Evolutionary conservation across 2,113 vertebrate species (phyloP).

Genomic region (Desmodus rotundus): DNA sequence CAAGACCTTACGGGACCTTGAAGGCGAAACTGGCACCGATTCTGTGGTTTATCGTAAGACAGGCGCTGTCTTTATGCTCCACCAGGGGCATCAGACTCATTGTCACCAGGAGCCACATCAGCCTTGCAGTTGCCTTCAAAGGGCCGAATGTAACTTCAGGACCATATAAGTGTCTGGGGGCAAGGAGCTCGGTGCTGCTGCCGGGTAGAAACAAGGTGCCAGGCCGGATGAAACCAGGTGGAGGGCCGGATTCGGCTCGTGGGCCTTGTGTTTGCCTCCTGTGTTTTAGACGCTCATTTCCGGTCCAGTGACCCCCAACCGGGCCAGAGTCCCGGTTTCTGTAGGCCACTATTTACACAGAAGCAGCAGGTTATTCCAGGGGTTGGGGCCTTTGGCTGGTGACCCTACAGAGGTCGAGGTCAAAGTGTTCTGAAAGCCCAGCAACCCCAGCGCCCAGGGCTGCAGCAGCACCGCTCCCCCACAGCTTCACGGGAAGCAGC

Average conservation of each 20-base stretch:
- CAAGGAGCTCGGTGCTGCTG: no score
- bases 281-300: background rate
- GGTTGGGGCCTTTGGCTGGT: background rate
- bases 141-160: no score
- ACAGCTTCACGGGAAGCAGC: background rate
- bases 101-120: no score
- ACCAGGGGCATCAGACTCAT: no score
- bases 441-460: background rate
- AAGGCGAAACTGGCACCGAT: background rate
- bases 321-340: background rate
- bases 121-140: no score
- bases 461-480: background rate
- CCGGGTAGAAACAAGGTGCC: no score
- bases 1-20: background rate
- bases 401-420: background rate
- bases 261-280: no score
- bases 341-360: background rate
- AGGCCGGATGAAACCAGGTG: no score
- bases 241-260: no score
- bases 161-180: no score
- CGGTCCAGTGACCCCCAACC: background rate
- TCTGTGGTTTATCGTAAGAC: background rate
- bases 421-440: background rate
- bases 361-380: background rate
- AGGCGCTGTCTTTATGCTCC: no score